Evolutionary conservation across 2,888 invertebrate genomes (phyloP).

Genomic region (Campaea margaritaria): DNA sequence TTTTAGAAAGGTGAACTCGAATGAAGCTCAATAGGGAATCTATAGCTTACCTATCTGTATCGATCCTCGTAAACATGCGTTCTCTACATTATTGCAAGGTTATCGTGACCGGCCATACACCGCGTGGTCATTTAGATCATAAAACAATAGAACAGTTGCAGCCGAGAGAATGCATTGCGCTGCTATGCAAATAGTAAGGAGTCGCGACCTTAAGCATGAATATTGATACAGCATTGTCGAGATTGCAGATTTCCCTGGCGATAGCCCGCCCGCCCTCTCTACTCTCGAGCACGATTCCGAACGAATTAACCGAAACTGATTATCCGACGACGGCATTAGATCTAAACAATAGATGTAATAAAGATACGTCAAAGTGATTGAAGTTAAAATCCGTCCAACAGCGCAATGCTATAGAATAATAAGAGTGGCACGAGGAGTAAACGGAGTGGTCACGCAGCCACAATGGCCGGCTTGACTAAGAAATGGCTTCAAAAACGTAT

Average conservation of each 20-base stretch:
- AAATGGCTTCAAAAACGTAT: constrained; percentile 80
- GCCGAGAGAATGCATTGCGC: constrained; percentile 78
- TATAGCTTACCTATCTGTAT: constrained; percentile 42
- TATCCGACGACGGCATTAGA: constrained; percentile 64
- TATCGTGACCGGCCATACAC: constrained; percentile 80
- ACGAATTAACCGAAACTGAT: constrained; percentile 72
- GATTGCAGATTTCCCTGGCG: constrained; percentile 76
- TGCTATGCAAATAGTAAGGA: constrained; percentile 81
- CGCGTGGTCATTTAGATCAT: constrained; percentile 84
- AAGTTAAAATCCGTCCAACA: constrained; percentile 57
- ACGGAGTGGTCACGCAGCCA: constrained; percentile 71
- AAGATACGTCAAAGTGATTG: constrained; percentile 50
- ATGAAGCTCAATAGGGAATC: constrained; percentile 10
- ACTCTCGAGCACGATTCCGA: constrained; percentile 76
- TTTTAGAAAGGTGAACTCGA: constrained; percentile 5
- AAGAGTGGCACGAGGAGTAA: constrained; percentile 62
- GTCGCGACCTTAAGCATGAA: constrained; percentile 84
- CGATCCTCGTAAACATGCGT: constrained; percentile 55
- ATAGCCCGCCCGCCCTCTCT: constrained; percentile 70
- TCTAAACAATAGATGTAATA: constrained; percentile 53
- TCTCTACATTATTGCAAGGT: constrained; percentile 70
- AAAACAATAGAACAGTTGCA: constrained; percentile 84
- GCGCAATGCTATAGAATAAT: constrained; percentile 64
- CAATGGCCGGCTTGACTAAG: constrained; percentile 73
- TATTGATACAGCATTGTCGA: constrained; percentile 83